Evolutionary conservation across 2,888 invertebrate species (phyloP), one percentile per base, ranked within the genome.

Genomic region (Microctonus aethiopoides): DNA sequence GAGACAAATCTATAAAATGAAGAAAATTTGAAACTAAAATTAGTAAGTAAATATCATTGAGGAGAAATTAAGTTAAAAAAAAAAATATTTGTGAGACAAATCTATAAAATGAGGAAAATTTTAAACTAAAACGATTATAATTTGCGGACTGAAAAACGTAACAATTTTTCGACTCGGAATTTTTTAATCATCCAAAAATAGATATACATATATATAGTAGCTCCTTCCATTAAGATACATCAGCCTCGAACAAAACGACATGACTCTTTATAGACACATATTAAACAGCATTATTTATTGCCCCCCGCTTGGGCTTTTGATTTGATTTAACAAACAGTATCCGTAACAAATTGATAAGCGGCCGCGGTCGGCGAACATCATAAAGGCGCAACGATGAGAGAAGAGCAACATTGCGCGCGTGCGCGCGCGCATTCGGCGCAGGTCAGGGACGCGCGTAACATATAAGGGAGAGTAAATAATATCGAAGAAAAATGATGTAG

Each of bases 341-440:
- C 79, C 80, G 81, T 83, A 85, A 86, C 84, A 86, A 86, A 86
- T 86, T 86, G 86, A 86, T 86, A 86, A 86, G 85, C 83, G 79
- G 76, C 80, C 78, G 76, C 79, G 79, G 81, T 79, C 84, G 85
- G 84, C 83, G 54, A 74, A 86, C 77, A 85, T 86, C 86, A 84
- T 77, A 85, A 79, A 75, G 59, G 65, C 7, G 7, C 29, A 29
- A 29, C 52, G 56, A 64, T 51, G 46, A 59, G 16, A 46, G 36
- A 54, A 60, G 60, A n/a, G n/a, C n/a, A n/a, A n/a, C n/a, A n/a
- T n/a, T 46, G 61, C 56, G 36, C 72, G 66, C 67, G 62, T 62
- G 72, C 46, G 61, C 56, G 36, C 72, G 66, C 67, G 62, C 62
- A 72, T 75, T 72, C 77, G 72, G 74, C 75, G 75, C 81, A 78